Evolutionary conservation across 2,888 invertebrate genomes (phyloP), one percentile per base, ranked within the genome.

Genomic region (Platynereis dumerilii): DNA sequence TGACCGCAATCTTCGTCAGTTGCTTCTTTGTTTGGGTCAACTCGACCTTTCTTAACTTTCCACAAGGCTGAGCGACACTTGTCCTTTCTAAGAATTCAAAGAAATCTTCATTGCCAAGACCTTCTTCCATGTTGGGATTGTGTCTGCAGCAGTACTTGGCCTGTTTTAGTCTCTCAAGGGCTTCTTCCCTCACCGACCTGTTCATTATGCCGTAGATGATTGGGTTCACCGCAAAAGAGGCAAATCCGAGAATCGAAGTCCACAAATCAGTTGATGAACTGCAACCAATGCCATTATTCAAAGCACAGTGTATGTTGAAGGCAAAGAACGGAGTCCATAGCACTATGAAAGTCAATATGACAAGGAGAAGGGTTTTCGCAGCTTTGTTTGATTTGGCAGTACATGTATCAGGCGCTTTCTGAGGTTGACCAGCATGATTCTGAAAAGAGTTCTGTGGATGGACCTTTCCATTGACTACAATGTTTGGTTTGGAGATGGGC

Each of bases 31-130:
- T n/a, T n/a, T n/a, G n/a, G n/a, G n/a, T n/a, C n/a, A n/a, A n/a
- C n/a, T n/a, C n/a, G n/a, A n/a, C n/a, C n/a, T n/a, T n/a, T n/a
- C n/a, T n/a, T n/a, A 12, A 34, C 12, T 34, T 12, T 34, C 7
- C 34, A 34, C 34, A 12, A 34, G 57, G 10, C 57, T 57, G 57
- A 17, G 20, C 17, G 12, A 42, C 42, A 34, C 57, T 57, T 5
- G 57, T 57, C 17, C 57, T 7, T 22, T 57, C 57, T 7, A 57
- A 34, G 57, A 57, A 57, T 42, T 57, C 57, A 24, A 17, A 57
- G 39, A 57, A 57, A 42, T 57, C 39, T n/a, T 57, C 57, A 39
- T 42, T 57, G 17, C 57, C 57, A 24, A 24, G 42, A 12, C 3
- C 57, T 2, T 57, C 57, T 34, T 57, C 57, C 20, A 24, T 24